Conservation (phyloP, 2,113 vertebrate species). For the Oxygymnocypris stewartii region DNA sequence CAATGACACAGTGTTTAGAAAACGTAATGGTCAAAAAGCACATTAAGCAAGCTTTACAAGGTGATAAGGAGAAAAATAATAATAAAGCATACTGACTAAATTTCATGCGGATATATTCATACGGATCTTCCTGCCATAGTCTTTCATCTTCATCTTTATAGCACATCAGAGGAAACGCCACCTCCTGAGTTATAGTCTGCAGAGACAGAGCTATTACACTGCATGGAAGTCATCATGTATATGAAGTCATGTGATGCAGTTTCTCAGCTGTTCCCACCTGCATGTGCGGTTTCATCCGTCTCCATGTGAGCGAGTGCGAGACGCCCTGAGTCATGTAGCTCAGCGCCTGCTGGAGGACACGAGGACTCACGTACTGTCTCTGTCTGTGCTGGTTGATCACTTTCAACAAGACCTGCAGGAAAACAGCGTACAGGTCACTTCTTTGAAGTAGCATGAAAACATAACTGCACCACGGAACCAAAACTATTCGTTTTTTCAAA, state of each 20-base stretch:
- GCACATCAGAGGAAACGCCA: constrained; percentile 97
- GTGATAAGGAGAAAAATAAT: not conserved
- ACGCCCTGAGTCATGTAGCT: constrained; percentile 90
- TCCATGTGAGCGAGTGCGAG: constrained; percentile 93
- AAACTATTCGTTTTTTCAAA: not conserved
- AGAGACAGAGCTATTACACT: constrained; percentile 25
- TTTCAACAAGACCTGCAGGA: constrained; percentile 86
- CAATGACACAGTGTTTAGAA: not conserved
- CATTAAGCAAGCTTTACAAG: not conserved
- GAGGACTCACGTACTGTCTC: constrained; percentile 88
- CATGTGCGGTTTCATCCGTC: constrained; percentile 94
- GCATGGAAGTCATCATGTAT: not conserved
- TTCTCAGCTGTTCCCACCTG: constrained; percentile 74
- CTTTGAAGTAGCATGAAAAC: not conserved
- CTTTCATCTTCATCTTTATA: constrained; percentile 98
- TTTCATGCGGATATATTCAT: constrained; percentile 97
- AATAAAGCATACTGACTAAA: constrained; percentile 81
- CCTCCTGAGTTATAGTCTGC: constrained; percentile 89
- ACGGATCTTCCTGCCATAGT: constrained; percentile 95
- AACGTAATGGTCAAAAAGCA: not conserved
- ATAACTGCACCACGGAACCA: not conserved
- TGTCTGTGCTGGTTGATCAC: constrained; percentile 91
- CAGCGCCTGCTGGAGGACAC: constrained; percentile 90
- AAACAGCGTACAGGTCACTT: not conserved
- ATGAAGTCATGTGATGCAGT: not conserved